Base-by-base conservation (phyloP, 2,113 vertebrate species). In the Xiphorhynchus elegans region DNA sequence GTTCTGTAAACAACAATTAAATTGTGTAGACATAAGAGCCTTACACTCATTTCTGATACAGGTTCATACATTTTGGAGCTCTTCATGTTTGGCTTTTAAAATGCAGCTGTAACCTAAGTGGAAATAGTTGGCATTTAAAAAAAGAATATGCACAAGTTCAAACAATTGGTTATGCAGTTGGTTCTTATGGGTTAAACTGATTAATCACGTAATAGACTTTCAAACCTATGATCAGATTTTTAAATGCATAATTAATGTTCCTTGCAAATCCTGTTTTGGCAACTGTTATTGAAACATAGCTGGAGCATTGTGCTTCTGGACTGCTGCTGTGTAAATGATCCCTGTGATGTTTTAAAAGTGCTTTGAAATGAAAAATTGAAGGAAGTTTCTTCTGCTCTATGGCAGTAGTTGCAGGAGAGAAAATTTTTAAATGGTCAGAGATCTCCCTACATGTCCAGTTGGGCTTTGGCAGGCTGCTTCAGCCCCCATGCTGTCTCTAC, bases 341-440 rank as follows among this genome's bases (percentile, higher is more conserved):
- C 40, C 44, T 87, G 49, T 84, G 77, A 40, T 44, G 24, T 91
- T 92, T 91, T 49, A 31, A 5, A 89, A 84, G 58, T 37, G 44
- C 56, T 95, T 95, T 89, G 84, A 96, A 87, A 95, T 82, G 46
- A 73, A 91, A 89, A 95, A 92, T 64, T 47, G 24, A 79, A 89
- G 87, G 74, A 91, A 89, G 26, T 64, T 67, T 84, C 35, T 79
- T 80, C 68, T 90, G 72, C 56, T 87, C 7, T 72, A 0, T 59
- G 49, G 40, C 44, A 68, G 21, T 81, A 82, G n/a, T 52, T 49
- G 26, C 44, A 60, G 40, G 23, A 64, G 46, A 59, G 56, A 78
- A 55, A 25, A 13, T 16, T 39, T 90, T 75, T 35, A 25, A 26
- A 12, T 75, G 33, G 18, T 49, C 21, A 15, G 74, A 64, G 21